Conservation (phyloP, 2,888 invertebrate genomes). For the Syritta pipiens region DNA sequence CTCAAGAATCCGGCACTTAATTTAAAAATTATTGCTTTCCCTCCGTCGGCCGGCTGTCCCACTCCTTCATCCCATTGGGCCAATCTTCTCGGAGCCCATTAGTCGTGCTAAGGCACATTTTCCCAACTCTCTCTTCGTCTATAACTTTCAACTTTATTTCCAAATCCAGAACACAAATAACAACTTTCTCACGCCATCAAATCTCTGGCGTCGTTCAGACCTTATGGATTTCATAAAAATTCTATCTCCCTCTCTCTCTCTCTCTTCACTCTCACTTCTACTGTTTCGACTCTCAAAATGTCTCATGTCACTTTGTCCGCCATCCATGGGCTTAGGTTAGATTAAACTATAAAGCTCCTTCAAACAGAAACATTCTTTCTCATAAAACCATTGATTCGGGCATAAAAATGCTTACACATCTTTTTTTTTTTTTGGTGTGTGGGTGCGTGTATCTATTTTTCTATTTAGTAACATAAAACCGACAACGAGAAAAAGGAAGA, state of each 20-base stretch:
- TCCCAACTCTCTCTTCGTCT: too few species aligned
- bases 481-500: conserved; percentile 17
- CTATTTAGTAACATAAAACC: conserved; percentile 40
- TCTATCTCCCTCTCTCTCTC: not conserved
- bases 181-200: not conserved
- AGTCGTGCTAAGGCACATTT: too few species aligned
- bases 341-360: conserved; percentile 29
- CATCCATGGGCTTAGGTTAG: not conserved
- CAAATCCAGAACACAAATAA: not conserved
- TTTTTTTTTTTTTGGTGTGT: not conserved
- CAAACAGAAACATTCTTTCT: conserved; percentile 21
- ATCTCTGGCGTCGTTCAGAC: not conserved
- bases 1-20: too few species aligned
- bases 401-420: conserved; percentile 51
- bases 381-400: conserved; percentile 21
- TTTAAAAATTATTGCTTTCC: too few species aligned
- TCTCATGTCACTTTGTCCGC: not conserved
- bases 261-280: not conserved
- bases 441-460: not conserved
- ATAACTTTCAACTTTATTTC: too few species aligned
- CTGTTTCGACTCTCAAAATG: not conserved
- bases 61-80: too few species aligned
- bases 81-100: too few species aligned
- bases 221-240: not conserved
- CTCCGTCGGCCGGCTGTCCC: too few species aligned